phyloP scores from a whole-genome alignment of 2,888 invertebrate genomes.

The Emesis russula region DNA sequence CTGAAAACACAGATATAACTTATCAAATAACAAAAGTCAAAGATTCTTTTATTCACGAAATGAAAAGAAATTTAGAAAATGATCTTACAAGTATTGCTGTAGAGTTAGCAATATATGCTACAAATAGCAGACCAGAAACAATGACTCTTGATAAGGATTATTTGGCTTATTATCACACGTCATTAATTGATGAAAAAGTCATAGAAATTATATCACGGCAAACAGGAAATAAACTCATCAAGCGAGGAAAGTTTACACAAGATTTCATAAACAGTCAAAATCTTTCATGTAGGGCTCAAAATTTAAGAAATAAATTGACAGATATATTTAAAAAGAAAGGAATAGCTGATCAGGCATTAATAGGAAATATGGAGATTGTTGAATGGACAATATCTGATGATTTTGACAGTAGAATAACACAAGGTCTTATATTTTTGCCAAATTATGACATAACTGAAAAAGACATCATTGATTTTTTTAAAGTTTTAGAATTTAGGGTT shows the following conservation, averaged over 20 bases:
- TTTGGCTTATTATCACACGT: slow-evolving; percentile 18
- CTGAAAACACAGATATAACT: neutral
- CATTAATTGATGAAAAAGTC: neutral
- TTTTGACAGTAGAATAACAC: neutral
- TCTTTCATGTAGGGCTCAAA: slow-evolving; percentile 3
- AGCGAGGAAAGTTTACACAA: slow-evolving; percentile 2
- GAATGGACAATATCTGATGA: slow-evolving; percentile 18
- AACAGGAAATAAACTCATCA: slow-evolving; percentile 11
- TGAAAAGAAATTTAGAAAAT: neutral
- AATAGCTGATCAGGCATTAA: neutral
- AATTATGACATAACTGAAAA: slow-evolving; percentile 8
- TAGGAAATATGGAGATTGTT: neutral
- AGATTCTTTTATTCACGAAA: neutral
- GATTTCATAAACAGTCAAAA: neutral
- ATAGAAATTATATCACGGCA: neutral
- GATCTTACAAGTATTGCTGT: neutral
- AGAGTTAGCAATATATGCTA: neutral
- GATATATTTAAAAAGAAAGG: neutral
- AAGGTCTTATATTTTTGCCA: neutral
- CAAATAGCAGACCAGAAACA: neutral
- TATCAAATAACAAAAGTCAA: slow-evolving; percentile 1
- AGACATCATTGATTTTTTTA: slow-evolving; percentile 6
- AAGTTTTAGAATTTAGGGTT: neutral
- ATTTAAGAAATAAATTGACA: slow-evolving; percentile 3
- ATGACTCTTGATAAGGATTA: slow-evolving; percentile 9